phyloP scores from a whole-genome alignment of 92 coral and sea anemone species.

The Siderastrea radians region DNA sequence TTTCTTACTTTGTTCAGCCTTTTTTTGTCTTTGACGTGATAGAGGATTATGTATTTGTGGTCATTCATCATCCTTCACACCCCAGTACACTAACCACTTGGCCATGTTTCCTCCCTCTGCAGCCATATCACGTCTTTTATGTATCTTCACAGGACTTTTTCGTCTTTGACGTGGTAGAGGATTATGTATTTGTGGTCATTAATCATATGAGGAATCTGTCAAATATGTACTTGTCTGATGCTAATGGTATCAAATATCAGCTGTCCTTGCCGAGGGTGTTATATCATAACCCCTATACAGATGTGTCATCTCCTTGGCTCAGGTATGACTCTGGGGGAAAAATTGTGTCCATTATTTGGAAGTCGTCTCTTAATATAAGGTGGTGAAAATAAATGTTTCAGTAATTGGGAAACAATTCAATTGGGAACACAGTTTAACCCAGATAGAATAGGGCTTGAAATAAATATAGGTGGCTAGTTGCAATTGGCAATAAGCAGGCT shows the following conservation, averaged over 20 bases:
- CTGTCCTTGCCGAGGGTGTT: slow-evolving; percentile 91
- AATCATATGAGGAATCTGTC: slow-evolving; percentile 90
- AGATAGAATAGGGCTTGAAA: too few relatives aligned
- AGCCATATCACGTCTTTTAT: neutral
- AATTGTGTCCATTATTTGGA: neutral
- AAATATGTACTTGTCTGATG: slow-evolving; percentile 86
- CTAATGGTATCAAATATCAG: slow-evolving; percentile 76
- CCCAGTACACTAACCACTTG: too few relatives aligned
- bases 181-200: slow-evolving; percentile 88
- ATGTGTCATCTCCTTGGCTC: slow-evolving; percentile 98
- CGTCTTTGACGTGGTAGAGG: slow-evolving; percentile 85
- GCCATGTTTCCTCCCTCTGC: too few relatives aligned
- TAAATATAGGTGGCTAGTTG: too few relatives aligned
- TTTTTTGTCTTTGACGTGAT: slow-evolving; percentile 84
- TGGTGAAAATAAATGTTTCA: too few relatives aligned
- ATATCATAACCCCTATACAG: slow-evolving; percentile 94
- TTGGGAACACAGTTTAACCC: too few relatives aligned
- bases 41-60: slow-evolving; percentile 87
- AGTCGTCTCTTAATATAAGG: too few relatives aligned
- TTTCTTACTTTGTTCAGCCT: neutral
- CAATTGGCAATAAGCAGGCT: too few relatives aligned
- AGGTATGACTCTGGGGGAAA: slow-evolving; percentile 60
- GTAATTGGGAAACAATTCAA: too few relatives aligned
- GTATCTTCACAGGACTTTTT: slow-evolving; percentile 80
- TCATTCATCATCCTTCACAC: slow-evolving; percentile 75